Evolutionary conservation across 2,797 vertebrate genomes (phyloP).

Genomic region (Babyrousa celebensis): DNA sequence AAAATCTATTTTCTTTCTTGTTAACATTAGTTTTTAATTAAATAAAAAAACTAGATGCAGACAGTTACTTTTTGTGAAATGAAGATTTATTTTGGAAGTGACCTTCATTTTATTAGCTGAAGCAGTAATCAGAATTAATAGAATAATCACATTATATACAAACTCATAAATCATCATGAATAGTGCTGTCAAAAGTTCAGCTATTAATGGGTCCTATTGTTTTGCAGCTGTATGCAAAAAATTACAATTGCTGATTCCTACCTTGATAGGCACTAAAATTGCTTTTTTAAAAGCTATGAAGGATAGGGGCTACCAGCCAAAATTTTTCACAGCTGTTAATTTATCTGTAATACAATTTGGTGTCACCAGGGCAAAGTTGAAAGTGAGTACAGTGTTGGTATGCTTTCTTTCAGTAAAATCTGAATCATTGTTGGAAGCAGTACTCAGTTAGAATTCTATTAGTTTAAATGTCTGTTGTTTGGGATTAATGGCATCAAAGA

Average conservation of each 20-base stretch:
- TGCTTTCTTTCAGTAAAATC: constrained; percentile 90
- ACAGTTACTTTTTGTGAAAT: constrained; percentile 93
- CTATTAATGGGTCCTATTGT: constrained; percentile 94
- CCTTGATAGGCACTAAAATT: constrained; percentile 93
- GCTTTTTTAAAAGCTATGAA: constrained; percentile 92
- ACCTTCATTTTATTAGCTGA: constrained; percentile 95
- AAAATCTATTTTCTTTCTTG: constrained; percentile 92
- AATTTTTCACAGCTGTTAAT: constrained; percentile 94
- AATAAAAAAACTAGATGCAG: constrained; percentile 94
- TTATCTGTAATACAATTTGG: constrained; percentile 92
- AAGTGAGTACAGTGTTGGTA: constrained; percentile 88
- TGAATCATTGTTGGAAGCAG: constrained; percentile 90
- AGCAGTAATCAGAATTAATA: constrained; percentile 96
- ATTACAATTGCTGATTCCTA: constrained; percentile 91
- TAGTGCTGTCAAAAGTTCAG: constrained; percentile 92
- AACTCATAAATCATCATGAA: constrained; percentile 95
- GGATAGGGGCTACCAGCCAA: constrained; percentile 88
- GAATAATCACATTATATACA: constrained; percentile 97
- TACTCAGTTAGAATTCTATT: constrained; percentile 74
- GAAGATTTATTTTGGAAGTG: constrained; percentile 96
- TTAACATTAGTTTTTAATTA: constrained; percentile 96
- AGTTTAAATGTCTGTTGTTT: constrained; percentile 62
- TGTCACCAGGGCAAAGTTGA: constrained; percentile 92
- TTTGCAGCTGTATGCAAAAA: constrained; percentile 93
- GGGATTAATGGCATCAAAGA: constrained; percentile 93